Base-by-base conservation (phyloP, 2,888 invertebrate genomes). In the Hyles lineata region DNA sequence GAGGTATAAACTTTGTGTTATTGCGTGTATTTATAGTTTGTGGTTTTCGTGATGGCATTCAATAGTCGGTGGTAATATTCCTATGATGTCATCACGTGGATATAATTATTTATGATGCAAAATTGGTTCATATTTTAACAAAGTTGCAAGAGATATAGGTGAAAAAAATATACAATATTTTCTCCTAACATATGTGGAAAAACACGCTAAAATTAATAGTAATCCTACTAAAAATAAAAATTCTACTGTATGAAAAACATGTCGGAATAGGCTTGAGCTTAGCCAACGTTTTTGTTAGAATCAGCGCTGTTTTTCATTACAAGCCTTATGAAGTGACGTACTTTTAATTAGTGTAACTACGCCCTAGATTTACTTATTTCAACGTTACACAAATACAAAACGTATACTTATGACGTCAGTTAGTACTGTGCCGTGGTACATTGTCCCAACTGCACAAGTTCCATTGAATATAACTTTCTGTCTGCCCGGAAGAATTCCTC, bases 11-110 rank as follows among this genome's bases (percentile, higher is more conserved):
- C 43, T 43, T 43, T 3, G 8, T 35, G 43, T 43, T 43, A 43
- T 43, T 43, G 43, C 11, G 70, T 25, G 52, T 67, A 61, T 72
- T 73, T 70, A 35, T 29, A 62, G 63, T 67, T 43, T 25, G 50
- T 17, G 50, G 50, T 17, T 50, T 32, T 15, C 35, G 23, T 67
- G 67, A 67, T 67, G 67, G 25, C 67, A 67, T 67, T 17, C 43
- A 43, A 11, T 50, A 43, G 23, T 50, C 15, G 43, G 43, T 43
- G n/a, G 15, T 43, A 50, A 50, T 50, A 67, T 19, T 32, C 19
- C 67, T 67, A 21, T 50, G 67, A 67, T 67, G 50, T 67, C 63
- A 67, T 29, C 29, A 29, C 29, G 29, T 29, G 29, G 29, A 29
- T 29, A 29, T 29, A 29, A 29, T 29, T 29, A 29, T 29, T 29